phyloP scores from a whole-genome alignment of 2,797 vertebrate genomes.

The Tiaroga cobitis region DNA sequence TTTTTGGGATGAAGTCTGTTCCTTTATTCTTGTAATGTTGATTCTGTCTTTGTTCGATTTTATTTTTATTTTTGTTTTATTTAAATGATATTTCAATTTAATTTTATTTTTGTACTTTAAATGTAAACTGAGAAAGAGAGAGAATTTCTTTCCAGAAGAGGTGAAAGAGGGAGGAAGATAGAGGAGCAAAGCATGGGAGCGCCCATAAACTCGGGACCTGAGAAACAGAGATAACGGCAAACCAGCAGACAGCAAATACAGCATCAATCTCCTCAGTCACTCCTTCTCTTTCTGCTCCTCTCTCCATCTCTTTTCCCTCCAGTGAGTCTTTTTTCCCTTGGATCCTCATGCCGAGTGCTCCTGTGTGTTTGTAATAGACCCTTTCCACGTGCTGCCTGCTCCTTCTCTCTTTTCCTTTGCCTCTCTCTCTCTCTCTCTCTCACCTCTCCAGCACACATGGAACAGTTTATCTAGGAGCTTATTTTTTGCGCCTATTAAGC shows the following conservation, averaged over 20 bases:
- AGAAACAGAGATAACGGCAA: constrained; percentile 72
- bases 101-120: background rate
- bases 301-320: constrained; percentile 48
- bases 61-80: background rate
- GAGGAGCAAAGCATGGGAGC: constrained; percentile 27
- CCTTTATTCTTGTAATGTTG: too few species aligned
- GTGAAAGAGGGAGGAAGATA: constrained; percentile 21
- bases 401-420: constrained; percentile 5
- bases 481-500: constrained; percentile 70
- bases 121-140: background rate
- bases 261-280: constrained; percentile 66
- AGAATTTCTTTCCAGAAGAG: constrained; percentile 19
- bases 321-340: constrained; percentile 37
- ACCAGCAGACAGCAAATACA: constrained; percentile 72
- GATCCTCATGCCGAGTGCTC: constrained; percentile 32
- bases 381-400: constrained; percentile 47
- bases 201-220: constrained; percentile 67
- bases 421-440: constrained; percentile 10
- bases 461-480: constrained; percentile 73
- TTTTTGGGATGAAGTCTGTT: too few species aligned
- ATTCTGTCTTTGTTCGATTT: too few species aligned
- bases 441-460: constrained; percentile 68
- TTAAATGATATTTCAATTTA: too few species aligned
- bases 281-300: constrained; percentile 51
- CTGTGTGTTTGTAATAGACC: constrained; percentile 58